phyloP scores from a whole-genome alignment of 1,140 invertebrate species.

The Pseudoatta argentina region DNA sequence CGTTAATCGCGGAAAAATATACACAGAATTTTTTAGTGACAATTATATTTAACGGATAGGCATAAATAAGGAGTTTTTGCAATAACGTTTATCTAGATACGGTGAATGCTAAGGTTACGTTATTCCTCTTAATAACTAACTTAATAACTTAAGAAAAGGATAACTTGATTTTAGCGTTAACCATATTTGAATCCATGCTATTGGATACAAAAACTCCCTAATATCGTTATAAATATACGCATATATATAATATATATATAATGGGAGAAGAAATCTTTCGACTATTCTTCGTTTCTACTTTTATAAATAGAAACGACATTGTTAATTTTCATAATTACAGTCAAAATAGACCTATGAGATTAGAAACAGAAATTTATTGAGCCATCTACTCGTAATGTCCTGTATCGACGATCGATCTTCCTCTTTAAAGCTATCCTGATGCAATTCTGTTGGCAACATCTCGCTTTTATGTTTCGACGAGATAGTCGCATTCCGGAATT shows the following conservation, averaged over 20 bases:
- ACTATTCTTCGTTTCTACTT: neutral
- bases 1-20: conserved; percentile 10
- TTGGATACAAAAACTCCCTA: no score
- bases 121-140: no score
- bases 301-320: conserved; percentile 7
- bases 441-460: conserved; percentile 58
- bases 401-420: conserved; percentile 35
- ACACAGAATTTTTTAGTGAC: conserved; percentile 17
- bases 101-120: no score
- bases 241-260: no score
- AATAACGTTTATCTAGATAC: no score
- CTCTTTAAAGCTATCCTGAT: conserved; percentile 28
- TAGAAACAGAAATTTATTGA: conserved; percentile 69
- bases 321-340: conserved; percentile 59
- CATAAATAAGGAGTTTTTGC: neutral
- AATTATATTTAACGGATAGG: neutral
- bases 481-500: conserved; percentile 67
- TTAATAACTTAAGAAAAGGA: no score
- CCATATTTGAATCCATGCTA: no score
- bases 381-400: conserved; percentile 68
- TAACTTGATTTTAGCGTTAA: no score
- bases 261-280: neutral
- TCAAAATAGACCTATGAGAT: conserved; percentile 61
- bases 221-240: neutral
- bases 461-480: conserved; percentile 69